These are phyloP conservation scores for Silurus glanis DNA, from an alignment of 2,113 vertebrate genomes.

Conservation along the genomic window DNA sequence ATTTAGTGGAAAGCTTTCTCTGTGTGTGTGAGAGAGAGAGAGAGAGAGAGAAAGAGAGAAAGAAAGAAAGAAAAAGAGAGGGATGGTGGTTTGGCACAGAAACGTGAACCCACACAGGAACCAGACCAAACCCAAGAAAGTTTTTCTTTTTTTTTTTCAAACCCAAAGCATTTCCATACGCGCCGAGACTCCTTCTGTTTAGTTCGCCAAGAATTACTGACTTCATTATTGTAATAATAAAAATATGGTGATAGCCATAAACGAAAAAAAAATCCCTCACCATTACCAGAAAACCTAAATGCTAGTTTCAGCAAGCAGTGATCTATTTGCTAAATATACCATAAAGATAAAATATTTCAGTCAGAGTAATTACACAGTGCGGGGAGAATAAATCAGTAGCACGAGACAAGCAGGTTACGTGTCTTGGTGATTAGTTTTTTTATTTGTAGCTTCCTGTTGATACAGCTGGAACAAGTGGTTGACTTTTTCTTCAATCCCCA, in stretches of 20 bases:
- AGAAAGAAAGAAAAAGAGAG: background rate
- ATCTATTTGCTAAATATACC: background rate
- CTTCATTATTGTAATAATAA: background rate
- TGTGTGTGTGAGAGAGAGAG: background rate
- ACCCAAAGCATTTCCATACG: slow-evolving; percentile 19
- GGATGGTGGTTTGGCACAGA: slow-evolving; percentile 33
- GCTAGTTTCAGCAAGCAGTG: background rate
- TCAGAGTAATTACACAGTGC: background rate
- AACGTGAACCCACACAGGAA: slow-evolving; percentile 13
- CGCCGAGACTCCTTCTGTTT: background rate
- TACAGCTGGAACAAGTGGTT: background rate
- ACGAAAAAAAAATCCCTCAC: background rate
- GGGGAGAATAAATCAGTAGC: background rate
- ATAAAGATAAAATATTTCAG: background rate
- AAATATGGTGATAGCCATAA: background rate
- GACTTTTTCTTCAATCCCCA: background rate
- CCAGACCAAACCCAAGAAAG: slow-evolving; percentile 9
- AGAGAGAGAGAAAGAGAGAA: background rate
- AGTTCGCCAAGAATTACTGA: background rate
- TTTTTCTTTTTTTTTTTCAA: slow-evolving; percentile 25
- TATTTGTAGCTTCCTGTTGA: background rate
- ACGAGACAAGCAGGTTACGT: background rate
- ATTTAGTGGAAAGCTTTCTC: slow-evolving; percentile 27
- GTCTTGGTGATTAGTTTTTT: background rate
- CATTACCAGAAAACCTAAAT: background rate